These are phyloP conservation scores for Hydrophis major DNA, from an alignment of 2,797 vertebrate genomes.

Conservation along the genomic window DNA sequence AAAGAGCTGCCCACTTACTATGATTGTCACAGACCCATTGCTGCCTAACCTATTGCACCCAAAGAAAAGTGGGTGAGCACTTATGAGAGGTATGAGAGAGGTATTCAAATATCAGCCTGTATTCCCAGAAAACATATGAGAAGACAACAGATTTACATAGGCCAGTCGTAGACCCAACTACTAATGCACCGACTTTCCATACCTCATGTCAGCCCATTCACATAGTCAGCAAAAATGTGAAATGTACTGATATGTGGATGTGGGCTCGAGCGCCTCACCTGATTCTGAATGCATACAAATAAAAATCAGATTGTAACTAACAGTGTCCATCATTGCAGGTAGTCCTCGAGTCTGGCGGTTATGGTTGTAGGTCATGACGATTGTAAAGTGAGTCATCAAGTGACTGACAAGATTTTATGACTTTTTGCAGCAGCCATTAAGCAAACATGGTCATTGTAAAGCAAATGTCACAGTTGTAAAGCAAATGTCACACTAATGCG, in stretches of 20 bases:
- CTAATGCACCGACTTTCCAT: not conserved
- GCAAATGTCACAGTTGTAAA: too few species aligned
- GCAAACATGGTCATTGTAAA: too few species aligned
- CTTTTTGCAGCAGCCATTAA: not conserved
- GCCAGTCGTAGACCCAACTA: not conserved
- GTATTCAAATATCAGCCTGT: not conserved
- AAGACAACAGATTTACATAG: not conserved
- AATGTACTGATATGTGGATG: not conserved
- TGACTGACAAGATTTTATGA: not conserved
- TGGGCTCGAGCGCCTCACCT: not conserved
- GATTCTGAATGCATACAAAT: not conserved
- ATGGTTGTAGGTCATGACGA: accelerated
- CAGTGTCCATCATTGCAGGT: not conserved
- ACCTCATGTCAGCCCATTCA: not conserved
- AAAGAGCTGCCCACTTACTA: not conserved
- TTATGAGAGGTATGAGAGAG: not conserved
- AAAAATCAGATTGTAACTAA: not conserved
- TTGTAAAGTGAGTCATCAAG: not conserved
- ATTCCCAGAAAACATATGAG: not conserved
- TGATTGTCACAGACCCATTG: not conserved
- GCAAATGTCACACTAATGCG: too few species aligned
- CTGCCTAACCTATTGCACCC: not conserved
- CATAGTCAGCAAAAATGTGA: not conserved
- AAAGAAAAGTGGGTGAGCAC: too few species aligned
- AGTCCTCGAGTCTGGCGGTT: not conserved